Conservation (phyloP, 2,797 vertebrate genomes). For the Rhinichthys osculus region DNA sequence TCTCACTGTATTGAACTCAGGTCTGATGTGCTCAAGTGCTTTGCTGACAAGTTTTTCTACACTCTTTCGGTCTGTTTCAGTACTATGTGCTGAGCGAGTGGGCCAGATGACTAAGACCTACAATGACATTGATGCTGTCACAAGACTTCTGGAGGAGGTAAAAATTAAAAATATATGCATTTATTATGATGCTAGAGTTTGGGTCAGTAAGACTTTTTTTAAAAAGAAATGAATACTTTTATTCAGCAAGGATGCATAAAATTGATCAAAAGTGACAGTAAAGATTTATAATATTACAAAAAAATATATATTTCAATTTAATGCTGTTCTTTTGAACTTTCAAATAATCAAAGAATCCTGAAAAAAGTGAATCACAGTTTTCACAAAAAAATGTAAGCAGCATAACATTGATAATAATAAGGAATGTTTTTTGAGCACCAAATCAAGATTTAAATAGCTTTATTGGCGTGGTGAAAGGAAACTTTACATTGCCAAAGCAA, state of each 20-base stretch:
- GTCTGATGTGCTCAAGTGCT: neutral
- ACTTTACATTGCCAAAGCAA: too few relatives aligned
- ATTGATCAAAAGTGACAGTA: neutral
- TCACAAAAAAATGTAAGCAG: neutral
- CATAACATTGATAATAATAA: neutral
- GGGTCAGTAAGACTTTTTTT: neutral
- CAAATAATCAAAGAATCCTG: neutral
- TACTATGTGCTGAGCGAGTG: conserved; percentile 98
- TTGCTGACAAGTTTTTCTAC: neutral
- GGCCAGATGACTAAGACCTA: conserved; percentile 99
- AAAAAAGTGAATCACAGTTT: neutral
- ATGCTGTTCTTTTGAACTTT: neutral
- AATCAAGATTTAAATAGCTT: neutral
- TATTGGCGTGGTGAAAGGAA: too few relatives aligned
- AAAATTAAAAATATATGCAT: conserved; percentile 62
- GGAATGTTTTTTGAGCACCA: neutral
- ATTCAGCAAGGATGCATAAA: neutral
- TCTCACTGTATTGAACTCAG: neutral
- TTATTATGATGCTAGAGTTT: neutral
- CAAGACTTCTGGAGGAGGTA: conserved; percentile 97
- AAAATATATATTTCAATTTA: neutral
- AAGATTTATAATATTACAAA: neutral
- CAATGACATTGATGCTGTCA: conserved; percentile 98
- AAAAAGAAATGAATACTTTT: neutral
- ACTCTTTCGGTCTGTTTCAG: conserved; percentile 67